Evolutionary conservation across 2,797 vertebrate genomes (phyloP), one percentile per base, ranked within the genome.

Genomic region (Rhinoraja longicauda): DNA sequence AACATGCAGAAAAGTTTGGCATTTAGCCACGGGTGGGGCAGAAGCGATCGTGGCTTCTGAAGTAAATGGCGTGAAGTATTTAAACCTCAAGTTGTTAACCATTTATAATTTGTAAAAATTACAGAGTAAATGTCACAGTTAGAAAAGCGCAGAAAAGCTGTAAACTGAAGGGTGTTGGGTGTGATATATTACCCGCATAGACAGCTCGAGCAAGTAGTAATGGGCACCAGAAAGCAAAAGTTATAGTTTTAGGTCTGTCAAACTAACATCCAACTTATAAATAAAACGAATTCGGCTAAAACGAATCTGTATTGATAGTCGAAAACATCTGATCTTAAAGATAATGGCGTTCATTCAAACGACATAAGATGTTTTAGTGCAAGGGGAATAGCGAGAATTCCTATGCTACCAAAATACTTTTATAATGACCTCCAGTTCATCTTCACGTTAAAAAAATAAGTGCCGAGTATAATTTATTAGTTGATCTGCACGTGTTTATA

Each of bases 201-300:
- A 72, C 90, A 91, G 1, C 17, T 73, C 3, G 3, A 32, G 3
- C 67, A 72, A 72, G 29, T 19, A 45, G 88, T 72, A 24, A 39
- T 24, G 70, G 12, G 26, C 24, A 29, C 21, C 13, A 73, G 67
- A 36, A 45, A 84, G 81, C 8, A 53, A 9, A 88, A 67, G 59
- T 53, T 75, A 4, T n/a, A 73, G n/a, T 39, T 17, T 0, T 24
- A 8, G 36, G 32, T 90, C 36, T 91, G 64, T 32, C 36, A 26
- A 91, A 75, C 24, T 92, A 32, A 92, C 13, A 29, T n/a, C 7
- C 1, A 75, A 92, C 90, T 72, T 70, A 45, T 45, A 57, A 92
- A 53, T 53, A 53, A n/a, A 92, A 92, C 90, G 90, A 92, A 92
- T 45, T 26, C 45, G 39, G 59, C 84, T 67, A 19, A 88, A 88